Evolutionary conservation across 2,888 invertebrate genomes (phyloP).

Genomic region (Tetramorium bicarinatum): DNA sequence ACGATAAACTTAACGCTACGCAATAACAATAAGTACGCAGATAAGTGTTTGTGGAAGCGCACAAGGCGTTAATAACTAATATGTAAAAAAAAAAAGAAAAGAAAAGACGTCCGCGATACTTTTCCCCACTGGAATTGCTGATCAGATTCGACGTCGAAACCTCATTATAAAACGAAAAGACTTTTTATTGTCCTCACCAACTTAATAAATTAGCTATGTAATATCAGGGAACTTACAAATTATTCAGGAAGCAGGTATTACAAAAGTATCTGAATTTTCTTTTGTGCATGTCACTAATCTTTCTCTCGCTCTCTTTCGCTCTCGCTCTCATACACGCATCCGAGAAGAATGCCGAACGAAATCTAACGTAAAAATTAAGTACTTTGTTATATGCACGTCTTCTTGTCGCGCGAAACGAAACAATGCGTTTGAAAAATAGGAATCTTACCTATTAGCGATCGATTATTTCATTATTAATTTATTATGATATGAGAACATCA

Average conservation of each 20-base stretch:
- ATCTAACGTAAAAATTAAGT: conserved; percentile 50
- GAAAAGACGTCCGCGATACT: conserved; percentile 1
- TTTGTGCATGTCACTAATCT: conserved; percentile 39
- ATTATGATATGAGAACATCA: conserved; percentile 58
- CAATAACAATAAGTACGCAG: conserved; percentile 57
- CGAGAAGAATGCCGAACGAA: conserved; percentile 31
- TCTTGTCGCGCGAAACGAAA: conserved; percentile 25
- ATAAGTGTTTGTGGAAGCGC: conserved; percentile 61
- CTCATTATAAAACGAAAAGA: conserved; percentile 20
- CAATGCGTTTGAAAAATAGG: conserved; percentile 37
- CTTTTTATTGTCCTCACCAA: conserved; percentile 36
- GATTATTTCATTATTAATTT: conserved; percentile 57
- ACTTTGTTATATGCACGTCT: conserved; percentile 27
- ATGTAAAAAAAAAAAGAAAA: not conserved
- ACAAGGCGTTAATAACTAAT: conserved; percentile 39
- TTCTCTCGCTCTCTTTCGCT: not conserved
- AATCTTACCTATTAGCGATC: conserved; percentile 54
- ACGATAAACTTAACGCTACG: conserved; percentile 60
- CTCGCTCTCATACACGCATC: not conserved
- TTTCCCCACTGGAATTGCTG: conserved; percentile 1
- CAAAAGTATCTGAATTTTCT: conserved; percentile 29
- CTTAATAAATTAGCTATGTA: conserved; percentile 48
- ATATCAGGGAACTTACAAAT: conserved; percentile 45
- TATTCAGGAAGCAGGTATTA: conserved; percentile 42
- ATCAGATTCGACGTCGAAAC: conserved; percentile 21